Evolutionary conservation across 1,140 invertebrate genomes (phyloP), one percentile per base, ranked within the genome.

Genomic region (Galleria mellonella): DNA sequence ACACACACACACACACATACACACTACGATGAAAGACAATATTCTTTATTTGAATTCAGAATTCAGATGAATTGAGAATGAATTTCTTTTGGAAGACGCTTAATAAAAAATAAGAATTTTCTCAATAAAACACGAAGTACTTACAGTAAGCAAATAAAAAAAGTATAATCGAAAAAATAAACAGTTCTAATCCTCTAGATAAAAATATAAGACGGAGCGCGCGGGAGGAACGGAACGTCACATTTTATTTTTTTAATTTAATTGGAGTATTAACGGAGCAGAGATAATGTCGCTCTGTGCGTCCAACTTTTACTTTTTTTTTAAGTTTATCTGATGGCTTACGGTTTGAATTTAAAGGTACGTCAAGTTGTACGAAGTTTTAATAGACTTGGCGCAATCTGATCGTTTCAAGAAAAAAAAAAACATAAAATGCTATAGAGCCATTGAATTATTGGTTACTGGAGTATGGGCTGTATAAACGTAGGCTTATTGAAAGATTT

Each of bases 331-430:
- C 81, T 67, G 81, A 77, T 77, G 76, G 72, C 72, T 83, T 81
- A 83, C 67, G 61, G 72, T 83, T 83, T 73, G 73, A 84, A 74
- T 82, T 77, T 73, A 81, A 74, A 82, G 73, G 72, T 78, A 72
- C 66, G 72, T 74, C 73, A 72, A 69, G 60, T 66, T 50, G 61
- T 68, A 71, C 62, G 66, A 84, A 84, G 64, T 84, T 84, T 83
- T 84, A 84, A 84, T 84, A 81, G 81, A 84, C 58, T 77, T 58
- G 39, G 57, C 39, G 62, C 68, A 75, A 83, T 84, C 76, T 64
- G 77, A 84, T 84, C 66, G 57, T 47, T 39, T 39, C 51, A 32
- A 48, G 37, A 43, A 51, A 47, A 47, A 62, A n/a, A 62, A 53
- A 63, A 48, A 49, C 38, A 52, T 47, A 55, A 51, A 61, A 62